phyloP scores from a whole-genome alignment of 2,797 vertebrate species.

The Sebastes diploproa region DNA sequence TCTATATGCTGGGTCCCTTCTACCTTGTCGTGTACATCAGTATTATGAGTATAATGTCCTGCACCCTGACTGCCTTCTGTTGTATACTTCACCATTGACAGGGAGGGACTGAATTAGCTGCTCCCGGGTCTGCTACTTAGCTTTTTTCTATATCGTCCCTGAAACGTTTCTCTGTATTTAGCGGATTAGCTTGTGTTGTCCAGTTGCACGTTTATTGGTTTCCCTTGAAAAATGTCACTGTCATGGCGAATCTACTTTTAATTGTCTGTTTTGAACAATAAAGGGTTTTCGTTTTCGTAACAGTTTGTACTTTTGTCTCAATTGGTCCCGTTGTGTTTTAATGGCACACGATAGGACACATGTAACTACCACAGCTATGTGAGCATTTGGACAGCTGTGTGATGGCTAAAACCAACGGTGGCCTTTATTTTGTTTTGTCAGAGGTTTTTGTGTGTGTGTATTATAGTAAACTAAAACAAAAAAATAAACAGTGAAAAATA shows the following conservation, averaged over 20 bases:
- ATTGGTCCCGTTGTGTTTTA: background rate
- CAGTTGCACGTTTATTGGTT: conserved; percentile 74
- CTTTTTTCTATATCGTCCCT: conserved; percentile 50
- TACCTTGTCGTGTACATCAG: background rate
- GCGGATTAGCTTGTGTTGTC: conserved; percentile 60
- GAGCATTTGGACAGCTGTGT: background rate
- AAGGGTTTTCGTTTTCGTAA: conserved; percentile 72
- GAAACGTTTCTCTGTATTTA: conserved; percentile 55
- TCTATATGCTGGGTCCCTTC: background rate
- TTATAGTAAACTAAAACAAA: no score
- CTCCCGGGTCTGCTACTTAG: conserved; percentile 48
- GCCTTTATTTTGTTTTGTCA: background rate
- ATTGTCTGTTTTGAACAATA: conserved; percentile 73
- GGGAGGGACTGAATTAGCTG: conserved; percentile 4
- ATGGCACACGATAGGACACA: background rate
- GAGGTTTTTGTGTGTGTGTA: no score
- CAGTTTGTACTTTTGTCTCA: background rate
- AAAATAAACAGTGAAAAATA: no score
- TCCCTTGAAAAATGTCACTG: conserved; percentile 34
- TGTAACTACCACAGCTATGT: background rate
- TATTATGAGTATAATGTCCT: background rate
- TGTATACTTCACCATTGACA: background rate
- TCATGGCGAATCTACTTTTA: conserved; percentile 57
- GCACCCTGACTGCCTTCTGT: background rate
- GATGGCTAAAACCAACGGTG: background rate